phyloP scores from a whole-genome alignment of 2,113 vertebrate species.

The Protobothrops mucrosquamatus region DNA sequence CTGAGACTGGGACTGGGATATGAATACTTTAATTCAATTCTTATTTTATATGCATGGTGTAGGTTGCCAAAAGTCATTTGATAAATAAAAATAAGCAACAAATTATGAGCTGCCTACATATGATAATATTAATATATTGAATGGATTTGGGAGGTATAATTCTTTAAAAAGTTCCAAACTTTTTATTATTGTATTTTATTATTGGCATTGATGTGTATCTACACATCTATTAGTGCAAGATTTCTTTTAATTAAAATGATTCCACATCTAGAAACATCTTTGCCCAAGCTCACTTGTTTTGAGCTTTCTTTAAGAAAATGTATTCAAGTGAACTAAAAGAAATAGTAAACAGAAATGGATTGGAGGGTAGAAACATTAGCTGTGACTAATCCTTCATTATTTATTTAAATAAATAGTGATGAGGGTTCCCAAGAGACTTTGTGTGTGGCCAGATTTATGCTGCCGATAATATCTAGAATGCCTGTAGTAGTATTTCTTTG shows the following conservation, averaged over 20 bases:
- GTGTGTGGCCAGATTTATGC: not conserved
- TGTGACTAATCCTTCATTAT: conserved; percentile 8
- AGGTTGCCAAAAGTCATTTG: not conserved
- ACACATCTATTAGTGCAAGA: not conserved
- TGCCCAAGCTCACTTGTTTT: conserved; percentile 37
- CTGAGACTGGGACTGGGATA: not conserved
- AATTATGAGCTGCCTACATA: not conserved
- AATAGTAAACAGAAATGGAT: conserved; percentile 5
- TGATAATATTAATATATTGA: conserved; percentile 17
- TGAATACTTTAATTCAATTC: not conserved
- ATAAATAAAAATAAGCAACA: not conserved
- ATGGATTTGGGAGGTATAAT: not conserved
- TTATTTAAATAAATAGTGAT: not conserved
- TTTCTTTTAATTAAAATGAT: not conserved
- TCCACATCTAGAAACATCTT: conserved; percentile 9
- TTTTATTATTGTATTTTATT: conserved; percentile 38
- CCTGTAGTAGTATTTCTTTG: conserved; percentile 29
- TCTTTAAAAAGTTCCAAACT: not conserved
- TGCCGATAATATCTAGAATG: conserved; percentile 3
- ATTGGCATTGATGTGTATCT: conserved; percentile 47
- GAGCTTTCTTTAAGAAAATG: conserved; percentile 47
- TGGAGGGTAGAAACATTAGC: conserved; percentile 41
- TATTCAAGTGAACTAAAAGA: conserved; percentile 28
- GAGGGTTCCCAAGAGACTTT: not conserved
- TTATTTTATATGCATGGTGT: not conserved